Base-by-base conservation (phyloP, 2,113 vertebrate species). In the Odocoileus virginianus region DNA sequence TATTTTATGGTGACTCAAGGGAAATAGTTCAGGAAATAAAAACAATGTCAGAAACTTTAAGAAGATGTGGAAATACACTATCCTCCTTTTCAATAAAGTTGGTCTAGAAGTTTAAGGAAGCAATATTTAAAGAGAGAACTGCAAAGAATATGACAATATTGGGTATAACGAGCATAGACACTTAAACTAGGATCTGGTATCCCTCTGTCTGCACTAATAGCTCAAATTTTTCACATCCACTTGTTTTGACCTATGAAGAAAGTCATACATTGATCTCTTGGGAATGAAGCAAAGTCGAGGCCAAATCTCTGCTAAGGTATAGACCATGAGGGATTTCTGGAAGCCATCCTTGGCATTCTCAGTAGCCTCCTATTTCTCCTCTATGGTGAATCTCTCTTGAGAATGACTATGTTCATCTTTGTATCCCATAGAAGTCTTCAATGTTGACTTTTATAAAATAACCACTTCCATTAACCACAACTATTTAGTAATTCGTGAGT, bases 241-340 rank as follows among this genome's bases (percentile, higher is more conserved):
- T 3, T 93, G 23, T 30, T 78, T 91, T 61, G 21, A 89, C 12
- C 16, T 86, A 40, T 15, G 28, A 94, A 36, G 47, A 87, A 27
- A 30, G 30, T 43, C 67, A 5, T 84, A n/a, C 19, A 36, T 85
- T 84, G 33, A 64, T 90, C 92, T 93, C 78, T 5, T 88, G 91
- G 47, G 87, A 88, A 74, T 11, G 78, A 93, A 40, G 23, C 15
- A 76, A 92, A 89, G 28, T 84, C 84, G 52, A 91, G 43, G 47
- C 13, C 36, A 81, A 5, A 57, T 27, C 15, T 89, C 40, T 89
- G 43, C 54, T 84, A 4, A 55, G 16, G 33, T 71, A 1, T 15
- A 82, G 86, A 87, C 82, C 97, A 52, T 33, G 36, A 88, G 91
- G 87, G 87, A 95, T 81, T 97, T 95, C 71, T 88, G 12, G 36